phyloP scores from a whole-genome alignment of 2,113 vertebrate genomes.

The Myotis lucifugus region DNA sequence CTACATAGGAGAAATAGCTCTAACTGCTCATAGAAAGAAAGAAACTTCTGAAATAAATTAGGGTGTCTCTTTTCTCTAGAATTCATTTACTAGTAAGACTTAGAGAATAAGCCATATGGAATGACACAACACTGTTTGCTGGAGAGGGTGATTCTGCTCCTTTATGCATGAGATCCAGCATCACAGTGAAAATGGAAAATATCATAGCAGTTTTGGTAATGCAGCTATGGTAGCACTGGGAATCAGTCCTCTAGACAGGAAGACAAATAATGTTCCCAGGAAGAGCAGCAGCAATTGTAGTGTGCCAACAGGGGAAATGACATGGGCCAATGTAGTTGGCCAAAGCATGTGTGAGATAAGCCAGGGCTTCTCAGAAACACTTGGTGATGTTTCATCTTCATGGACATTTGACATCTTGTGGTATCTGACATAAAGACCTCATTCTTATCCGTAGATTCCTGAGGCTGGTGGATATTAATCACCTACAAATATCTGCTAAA shows the following conservation, averaged over 20 bases:
- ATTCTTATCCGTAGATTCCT: neutral
- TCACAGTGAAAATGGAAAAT: neutral
- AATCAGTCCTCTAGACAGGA: neutral
- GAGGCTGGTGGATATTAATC: neutral
- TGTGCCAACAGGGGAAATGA: neutral
- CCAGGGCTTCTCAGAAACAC: neutral
- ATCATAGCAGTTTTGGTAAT: neutral
- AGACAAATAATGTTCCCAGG: neutral
- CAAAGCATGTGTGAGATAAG: neutral
- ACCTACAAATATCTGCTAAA: neutral
- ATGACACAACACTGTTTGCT: neutral
- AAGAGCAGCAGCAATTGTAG: neutral
- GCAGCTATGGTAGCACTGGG: neutral
- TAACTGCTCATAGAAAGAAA: neutral
- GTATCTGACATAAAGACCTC: neutral
- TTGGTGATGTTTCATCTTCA: neutral
- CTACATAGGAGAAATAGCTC: neutral
- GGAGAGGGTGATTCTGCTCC: neutral
- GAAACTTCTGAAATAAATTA: neutral
- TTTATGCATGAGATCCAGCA: neutral
- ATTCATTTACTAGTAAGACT: neutral
- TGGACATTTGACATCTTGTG: neutral
- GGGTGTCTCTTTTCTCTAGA: neutral
- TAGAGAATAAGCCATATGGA: neutral
- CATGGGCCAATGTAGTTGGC: neutral